Base-by-base conservation (phyloP, 2,113 vertebrate species). In the Rhea americana region DNA sequence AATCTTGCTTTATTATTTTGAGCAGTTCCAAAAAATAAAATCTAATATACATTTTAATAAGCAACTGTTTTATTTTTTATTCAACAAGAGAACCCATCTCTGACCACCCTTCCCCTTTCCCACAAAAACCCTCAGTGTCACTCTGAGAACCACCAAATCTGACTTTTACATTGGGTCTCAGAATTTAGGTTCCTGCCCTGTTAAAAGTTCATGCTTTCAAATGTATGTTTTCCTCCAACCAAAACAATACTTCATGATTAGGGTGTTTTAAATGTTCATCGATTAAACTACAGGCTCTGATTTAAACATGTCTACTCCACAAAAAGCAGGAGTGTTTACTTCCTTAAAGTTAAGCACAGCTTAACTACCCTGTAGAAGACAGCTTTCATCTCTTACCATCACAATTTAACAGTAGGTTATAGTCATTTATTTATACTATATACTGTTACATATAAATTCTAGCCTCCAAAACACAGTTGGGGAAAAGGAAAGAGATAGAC, bases 111-210 rank as follows among this genome's bases (percentile, higher is more conserved):
- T 97, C 97, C 97, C 96, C 93, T 83, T 95, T 96, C 95, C 93
- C 95, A 97, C 97, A 95, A 97, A 96, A 96, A 90, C 96, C 97
- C 98, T 97, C 97, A 96, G 97, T 98, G 97, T 98, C 98, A 98
- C 98, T 97, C 97, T 98, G 98, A 98, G 98, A 98, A 98, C 98
- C 98, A 98, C 97, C 93, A 96, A 97, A 97, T 98, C 98, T 97
- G 97, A 98, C 98, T 98, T 98, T 98, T 97, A 98, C 97, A 98
- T 98, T 98, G 98, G 98, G 95, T 97, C 97, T 97, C 97, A 97
- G 97, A 96, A 98, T 98, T 98, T 98, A 98, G 97, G 97, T 98
- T 98, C 97, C 93, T 98, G 96, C 97, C 98, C 97, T 96, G 95
- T 97, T 97, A 98, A 99, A 99, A 99, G 98, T 35, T n/a, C 30